A percentile compares a stretch with the other conserved stretches of the same genome.
Evolutionary conservation across 2,797 vertebrate species (phyloP).

Genomic region (Manis javanica): DNA sequence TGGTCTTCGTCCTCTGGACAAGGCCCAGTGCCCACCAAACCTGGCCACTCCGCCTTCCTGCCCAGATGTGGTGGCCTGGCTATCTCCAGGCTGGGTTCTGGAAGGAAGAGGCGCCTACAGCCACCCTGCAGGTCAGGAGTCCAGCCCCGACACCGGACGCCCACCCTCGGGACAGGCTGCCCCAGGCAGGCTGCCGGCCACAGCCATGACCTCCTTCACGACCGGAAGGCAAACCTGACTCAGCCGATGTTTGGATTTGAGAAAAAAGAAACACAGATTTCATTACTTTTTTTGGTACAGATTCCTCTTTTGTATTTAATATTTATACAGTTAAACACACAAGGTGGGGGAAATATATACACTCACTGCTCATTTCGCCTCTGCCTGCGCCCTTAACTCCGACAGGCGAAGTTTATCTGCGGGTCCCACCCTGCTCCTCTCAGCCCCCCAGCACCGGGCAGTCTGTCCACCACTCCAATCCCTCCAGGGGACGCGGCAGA

Average conservation of each 20-base stretch:
- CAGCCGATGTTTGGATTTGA: conserved; percentile 38
- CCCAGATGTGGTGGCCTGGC: neutral
- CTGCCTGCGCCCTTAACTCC: neutral
- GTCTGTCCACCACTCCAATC: neutral
- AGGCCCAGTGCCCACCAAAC: rapidly evolving
- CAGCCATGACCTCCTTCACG: neutral
- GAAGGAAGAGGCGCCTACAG: neutral
- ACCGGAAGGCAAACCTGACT: neutral
- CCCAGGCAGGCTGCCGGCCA: no score
- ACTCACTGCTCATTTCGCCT: conserved; percentile 40
- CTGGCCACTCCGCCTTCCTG: neutral
- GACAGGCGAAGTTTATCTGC: neutral
- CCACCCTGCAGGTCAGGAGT: neutral
- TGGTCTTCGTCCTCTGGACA: neutral
- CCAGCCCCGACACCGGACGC: neutral
- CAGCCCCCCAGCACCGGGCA: no score
- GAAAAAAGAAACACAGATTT: neutral
- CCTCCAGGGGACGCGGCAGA: neutral
- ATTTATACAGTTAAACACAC: conserved; percentile 52
- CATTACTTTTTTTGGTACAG: conserved; percentile 18
- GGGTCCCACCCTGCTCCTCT: neutral
- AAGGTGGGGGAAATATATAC: conserved; percentile 49
- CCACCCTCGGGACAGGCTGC: neutral
- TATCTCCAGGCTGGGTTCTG: neutral
- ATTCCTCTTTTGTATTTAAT: conserved; percentile 30